These are phyloP conservation scores for Dastarcus helophoroides DNA, from an alignment of 2,888 invertebrate species.

Conservation along the genomic window DNA sequence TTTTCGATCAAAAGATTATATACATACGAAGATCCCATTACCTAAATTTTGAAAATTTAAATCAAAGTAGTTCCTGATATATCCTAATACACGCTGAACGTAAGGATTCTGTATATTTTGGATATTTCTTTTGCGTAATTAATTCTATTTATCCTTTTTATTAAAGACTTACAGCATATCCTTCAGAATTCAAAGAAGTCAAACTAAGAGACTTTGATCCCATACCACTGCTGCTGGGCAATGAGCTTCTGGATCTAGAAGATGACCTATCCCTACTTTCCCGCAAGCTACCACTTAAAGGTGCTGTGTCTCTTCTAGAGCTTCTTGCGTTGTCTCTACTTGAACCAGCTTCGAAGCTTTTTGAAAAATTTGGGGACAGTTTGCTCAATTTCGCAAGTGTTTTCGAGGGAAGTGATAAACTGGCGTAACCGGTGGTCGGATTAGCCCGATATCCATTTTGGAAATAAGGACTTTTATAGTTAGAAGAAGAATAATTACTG, in stretches of 20 bases:
- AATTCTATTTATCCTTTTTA: conserved; percentile 4
- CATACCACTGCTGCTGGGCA: conserved; percentile 28
- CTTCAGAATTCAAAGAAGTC: conserved; percentile 65
- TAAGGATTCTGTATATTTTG: too few relatives aligned
- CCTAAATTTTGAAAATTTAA: too few relatives aligned
- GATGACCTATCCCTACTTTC: conserved; percentile 28
- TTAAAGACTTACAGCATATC: conserved; percentile 62
- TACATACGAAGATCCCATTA: too few relatives aligned
- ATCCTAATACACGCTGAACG: too few relatives aligned
- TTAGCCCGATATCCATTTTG: conserved; percentile 42
- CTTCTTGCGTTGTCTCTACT: conserved; percentile 34
- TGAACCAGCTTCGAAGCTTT: conserved; percentile 32
- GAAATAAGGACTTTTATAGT: conserved; percentile 38
- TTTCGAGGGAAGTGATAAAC: conserved; percentile 51
- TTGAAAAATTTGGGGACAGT: conserved; percentile 39
- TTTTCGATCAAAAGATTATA: too few relatives aligned
- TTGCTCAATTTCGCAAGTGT: conserved; percentile 47
- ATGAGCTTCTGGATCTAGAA: conserved; percentile 30
- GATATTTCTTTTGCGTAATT: conserved; percentile 9
- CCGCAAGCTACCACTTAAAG: conserved; percentile 20
- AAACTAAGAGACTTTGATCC: conserved; percentile 50
- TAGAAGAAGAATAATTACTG: conserved; percentile 16
- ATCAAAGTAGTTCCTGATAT: too few relatives aligned
- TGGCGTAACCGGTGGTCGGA: conserved; percentile 55
- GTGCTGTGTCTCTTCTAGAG: conserved; percentile 26